Evolutionary conservation across 2,113 vertebrate species (phyloP), one percentile per base, ranked within the genome.

Genomic region (Labeo catla): DNA sequence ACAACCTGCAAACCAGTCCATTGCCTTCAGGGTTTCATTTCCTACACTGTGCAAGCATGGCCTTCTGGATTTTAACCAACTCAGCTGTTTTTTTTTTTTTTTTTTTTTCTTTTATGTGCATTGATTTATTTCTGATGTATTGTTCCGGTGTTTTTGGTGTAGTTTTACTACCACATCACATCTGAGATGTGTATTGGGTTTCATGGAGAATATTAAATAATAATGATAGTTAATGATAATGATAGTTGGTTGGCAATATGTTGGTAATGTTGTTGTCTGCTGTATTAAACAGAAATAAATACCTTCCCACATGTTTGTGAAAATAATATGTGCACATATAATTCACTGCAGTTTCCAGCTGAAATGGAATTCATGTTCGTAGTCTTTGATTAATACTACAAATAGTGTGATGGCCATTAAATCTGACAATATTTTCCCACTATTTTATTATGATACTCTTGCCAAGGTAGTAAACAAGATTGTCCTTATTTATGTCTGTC

Each of bases 1-100:
- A 89, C 74, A 88, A 63, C 77, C 78, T 52, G 19, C 54, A 49
- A 68, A 83, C 73, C 39, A 15, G 49, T 57, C 81, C 61, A 78
- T 1, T 45, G 72, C 34, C 65, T 76, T 45, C 36, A 45, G 68
- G 85, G 54, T 59, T 47, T 34, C 70, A 61, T 86, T 81, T 81
- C 28, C 12, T 52, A 68, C 84, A 85, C 11, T 10, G 21, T 76
- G 39, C 74, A 47, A 76, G 54, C 43, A 4, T 43, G 61, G 43
- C 21, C 49, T 78, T 66, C 23, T 47, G 63, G 2, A 28, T 70
- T 86, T 63, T 57, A 50, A 57, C 76, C 70, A 61, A 4, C 49
- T 79, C 84, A 80, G 81, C 65, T 36, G 3, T 36, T 73, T 68
- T 28, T 28, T 28, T 28, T 28, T 28, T 28, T 28, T 28, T 28